phyloP scores from a whole-genome alignment of 1,140 invertebrate genomes.

The Lysiphlebus fabarum region DNA sequence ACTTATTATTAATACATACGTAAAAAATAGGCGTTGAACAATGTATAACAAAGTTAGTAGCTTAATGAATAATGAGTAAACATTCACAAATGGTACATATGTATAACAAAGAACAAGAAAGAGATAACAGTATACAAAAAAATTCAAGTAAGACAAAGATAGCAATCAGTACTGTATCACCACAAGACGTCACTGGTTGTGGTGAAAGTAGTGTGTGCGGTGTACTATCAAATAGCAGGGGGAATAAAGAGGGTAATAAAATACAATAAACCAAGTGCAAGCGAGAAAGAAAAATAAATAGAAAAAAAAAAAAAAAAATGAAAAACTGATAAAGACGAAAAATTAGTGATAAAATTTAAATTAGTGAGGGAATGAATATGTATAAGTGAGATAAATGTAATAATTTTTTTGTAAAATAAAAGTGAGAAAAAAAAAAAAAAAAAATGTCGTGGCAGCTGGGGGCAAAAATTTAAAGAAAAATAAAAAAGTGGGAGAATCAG shows the following conservation, averaged over 20 bases:
- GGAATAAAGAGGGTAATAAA: slow-evolving; percentile 6
- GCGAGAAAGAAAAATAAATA: slow-evolving; percentile 6
- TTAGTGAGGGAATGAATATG: not conserved
- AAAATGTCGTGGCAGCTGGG: not conserved
- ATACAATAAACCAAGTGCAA: not conserved
- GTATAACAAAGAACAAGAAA: not conserved
- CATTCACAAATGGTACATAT: not conserved
- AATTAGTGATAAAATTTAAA: slow-evolving; percentile 18
- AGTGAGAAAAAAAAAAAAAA: not conserved
- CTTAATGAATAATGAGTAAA: not conserved
- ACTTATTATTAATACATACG: too few species aligned
- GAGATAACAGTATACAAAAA: not conserved
- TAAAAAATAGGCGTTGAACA: too few species aligned
- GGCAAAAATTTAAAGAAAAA: not conserved
- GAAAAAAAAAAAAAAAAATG: slow-evolving; percentile 22
- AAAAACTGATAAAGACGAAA: slow-evolving; percentile 14
- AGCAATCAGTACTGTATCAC: not conserved
- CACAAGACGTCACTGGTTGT: too few species aligned
- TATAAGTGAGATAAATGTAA: not conserved
- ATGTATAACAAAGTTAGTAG: too few species aligned
- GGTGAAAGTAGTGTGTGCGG: not conserved
- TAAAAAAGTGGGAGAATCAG: slow-evolving; percentile 2
- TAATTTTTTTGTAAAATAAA: not conserved
- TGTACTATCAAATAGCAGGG: not conserved
- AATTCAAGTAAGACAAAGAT: slow-evolving; percentile 9